A percentile compares a stretch with the other conserved stretches of the same genome.
phyloP scores from a whole-genome alignment of 2,888 invertebrate genomes.

The Leucozona laternaria region DNA sequence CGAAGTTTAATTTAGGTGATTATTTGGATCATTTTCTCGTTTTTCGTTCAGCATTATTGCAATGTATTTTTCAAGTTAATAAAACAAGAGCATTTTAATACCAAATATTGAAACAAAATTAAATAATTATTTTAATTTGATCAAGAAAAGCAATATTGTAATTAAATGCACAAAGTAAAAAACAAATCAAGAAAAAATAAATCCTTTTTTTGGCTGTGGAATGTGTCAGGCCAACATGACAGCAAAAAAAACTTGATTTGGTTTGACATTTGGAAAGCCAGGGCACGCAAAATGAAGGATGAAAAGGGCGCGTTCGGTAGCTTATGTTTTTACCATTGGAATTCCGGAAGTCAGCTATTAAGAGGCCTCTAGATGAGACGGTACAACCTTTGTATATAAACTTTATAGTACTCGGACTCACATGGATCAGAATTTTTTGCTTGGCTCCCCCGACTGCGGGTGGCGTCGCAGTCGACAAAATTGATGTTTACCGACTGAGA shows the following conservation, averaged over 20 bases:
- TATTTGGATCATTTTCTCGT: slow-evolving; percentile 52
- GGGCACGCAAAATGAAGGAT: background rate
- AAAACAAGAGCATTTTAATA: background rate
- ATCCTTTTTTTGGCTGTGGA: slow-evolving; percentile 61
- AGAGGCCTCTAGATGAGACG: too few relatives aligned
- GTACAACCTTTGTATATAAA: too few relatives aligned
- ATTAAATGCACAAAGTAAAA: slow-evolving; percentile 50
- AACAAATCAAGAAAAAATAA: slow-evolving; percentile 57
- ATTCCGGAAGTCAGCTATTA: too few relatives aligned
- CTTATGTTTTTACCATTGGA: too few relatives aligned
- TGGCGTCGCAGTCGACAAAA: too few relatives aligned
- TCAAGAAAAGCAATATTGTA: slow-evolving; percentile 22
- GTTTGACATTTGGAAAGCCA: slow-evolving; percentile 56
- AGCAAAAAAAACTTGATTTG: slow-evolving; percentile 72
- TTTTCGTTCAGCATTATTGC: slow-evolving; percentile 22
- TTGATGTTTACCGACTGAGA: too few relatives aligned
- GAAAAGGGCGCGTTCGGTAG: too few relatives aligned
- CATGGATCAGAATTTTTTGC: too few relatives aligned
- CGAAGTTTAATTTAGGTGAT: slow-evolving; percentile 26
- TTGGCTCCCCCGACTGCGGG: too few relatives aligned
- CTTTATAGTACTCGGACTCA: too few relatives aligned
- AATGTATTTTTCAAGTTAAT: background rate
- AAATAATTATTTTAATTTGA: background rate
- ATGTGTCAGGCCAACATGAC: slow-evolving; percentile 75
- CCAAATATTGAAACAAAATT: background rate